Evolutionary conservation across 2,888 invertebrate genomes (phyloP).

Genomic region (Argynnis bischoffii): DNA sequence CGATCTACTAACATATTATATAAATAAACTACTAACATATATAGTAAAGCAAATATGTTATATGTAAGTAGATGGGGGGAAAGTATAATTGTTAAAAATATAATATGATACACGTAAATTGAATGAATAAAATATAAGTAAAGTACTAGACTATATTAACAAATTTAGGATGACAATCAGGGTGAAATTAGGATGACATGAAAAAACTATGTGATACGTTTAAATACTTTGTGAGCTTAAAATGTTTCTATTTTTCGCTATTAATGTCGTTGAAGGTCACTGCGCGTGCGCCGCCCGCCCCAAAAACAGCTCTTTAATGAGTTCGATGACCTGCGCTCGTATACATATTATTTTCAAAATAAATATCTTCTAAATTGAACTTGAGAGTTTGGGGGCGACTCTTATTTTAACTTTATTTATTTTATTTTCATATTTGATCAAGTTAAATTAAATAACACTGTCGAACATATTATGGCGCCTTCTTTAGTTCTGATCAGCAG

Average conservation of each 20-base stretch:
- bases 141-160: too few species aligned
- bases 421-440: constrained; percentile 8
- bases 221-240: constrained; percentile 14
- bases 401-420: constrained; percentile 13
- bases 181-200: too few species aligned
- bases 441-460: too few species aligned
- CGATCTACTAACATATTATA: background rate
- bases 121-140: background rate
- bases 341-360: constrained; percentile 14
- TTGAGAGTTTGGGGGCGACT: constrained; percentile 6
- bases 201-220: too few species aligned
- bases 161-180: too few species aligned
- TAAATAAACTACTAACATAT: too few species aligned
- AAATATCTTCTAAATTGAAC: constrained; percentile 31
- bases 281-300: constrained; percentile 61
- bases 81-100: background rate
- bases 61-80: background rate
- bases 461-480: too few species aligned
- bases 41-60: background rate
- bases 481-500: too few species aligned
- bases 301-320: constrained; percentile 52
- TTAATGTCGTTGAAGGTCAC: constrained; percentile 69
- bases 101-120: background rate
- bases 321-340: constrained; percentile 33
- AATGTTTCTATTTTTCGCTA: constrained; percentile 46